These are phyloP conservation scores for Lasioglossum morio DNA, from an alignment of 2,888 invertebrate species.

Conservation along the genomic window DNA sequence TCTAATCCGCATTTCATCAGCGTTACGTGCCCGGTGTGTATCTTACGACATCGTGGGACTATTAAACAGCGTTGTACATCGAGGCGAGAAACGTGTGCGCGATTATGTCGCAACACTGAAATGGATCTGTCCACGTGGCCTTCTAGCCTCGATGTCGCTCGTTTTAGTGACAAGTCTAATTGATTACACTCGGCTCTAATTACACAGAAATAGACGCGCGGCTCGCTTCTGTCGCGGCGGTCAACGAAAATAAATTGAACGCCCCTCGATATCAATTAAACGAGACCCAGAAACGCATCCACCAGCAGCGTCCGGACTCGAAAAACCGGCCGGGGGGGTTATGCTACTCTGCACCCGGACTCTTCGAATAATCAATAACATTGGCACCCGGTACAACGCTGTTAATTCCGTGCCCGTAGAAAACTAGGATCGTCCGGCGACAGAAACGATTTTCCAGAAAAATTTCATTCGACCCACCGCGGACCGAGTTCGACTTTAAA, in stretches of 20 bases:
- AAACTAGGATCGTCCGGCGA: not conserved
- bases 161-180: slow-evolving; percentile 35
- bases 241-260: not conserved
- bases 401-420: slow-evolving; percentile 3
- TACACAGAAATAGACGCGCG: not conserved
- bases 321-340: slow-evolving; percentile 8
- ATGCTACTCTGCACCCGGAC: slow-evolving; percentile 13
- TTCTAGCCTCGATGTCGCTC: slow-evolving; percentile 41
- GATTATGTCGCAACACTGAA: slow-evolving; percentile 52
- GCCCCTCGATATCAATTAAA: not conserved
- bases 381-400: slow-evolving; percentile 11
- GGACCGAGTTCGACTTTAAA: not conserved
- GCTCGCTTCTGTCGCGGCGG: not conserved
- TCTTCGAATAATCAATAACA: slow-evolving; percentile 31
- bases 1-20: slow-evolving; percentile 78
- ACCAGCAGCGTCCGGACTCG: not conserved
- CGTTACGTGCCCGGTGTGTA: slow-evolving; percentile 64
- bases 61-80: slow-evolving; percentile 39
- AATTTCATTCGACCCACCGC: not conserved
- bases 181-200: not conserved
- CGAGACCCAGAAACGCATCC: not conserved
- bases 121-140: slow-evolving; percentile 42
- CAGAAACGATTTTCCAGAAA: not conserved
- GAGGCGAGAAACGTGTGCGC: slow-evolving; percentile 34
- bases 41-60: slow-evolving; percentile 38